A percentile compares a stretch with the other conserved stretches of the same genome.
Conservation (phyloP, 2,888 invertebrate genomes). For the Tineola bisselliella region DNA sequence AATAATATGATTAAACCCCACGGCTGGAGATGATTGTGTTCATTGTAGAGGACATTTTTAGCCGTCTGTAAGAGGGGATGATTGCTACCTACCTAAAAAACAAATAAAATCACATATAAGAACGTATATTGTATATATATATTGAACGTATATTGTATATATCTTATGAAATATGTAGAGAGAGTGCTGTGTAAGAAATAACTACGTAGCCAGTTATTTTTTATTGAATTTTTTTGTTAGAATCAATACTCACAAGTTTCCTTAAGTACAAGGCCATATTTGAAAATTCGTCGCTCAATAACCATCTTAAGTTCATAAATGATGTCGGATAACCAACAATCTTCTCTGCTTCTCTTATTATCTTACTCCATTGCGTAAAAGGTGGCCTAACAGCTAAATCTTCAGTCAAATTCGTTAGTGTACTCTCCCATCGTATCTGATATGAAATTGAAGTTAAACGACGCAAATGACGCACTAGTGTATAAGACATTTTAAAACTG, state of each 20-base stretch:
- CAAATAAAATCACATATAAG: no score
- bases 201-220: no score
- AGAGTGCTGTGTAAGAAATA: no score
- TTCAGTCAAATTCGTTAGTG: conserved; percentile 52
- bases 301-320: conserved; percentile 69
- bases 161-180: no score
- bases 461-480: conserved; percentile 48
- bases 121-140: no score
- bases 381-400: conserved; percentile 56
- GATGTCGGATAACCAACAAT: conserved; percentile 69
- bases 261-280: conserved; percentile 66
- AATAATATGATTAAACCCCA: conserved; percentile 85
- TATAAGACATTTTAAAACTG: conserved; percentile 39
- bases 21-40: conserved; percentile 84
- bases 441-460: conserved; percentile 39
- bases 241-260: conserved; percentile 49
- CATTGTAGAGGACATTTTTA: conserved; percentile 82
- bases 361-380: conserved; percentile 51
- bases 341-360: conserved; percentile 60
- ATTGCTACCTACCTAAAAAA: conserved; percentile 76
- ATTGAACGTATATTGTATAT: no score
- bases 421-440: conserved; percentile 46
- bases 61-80: conserved; percentile 89
- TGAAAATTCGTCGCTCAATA: conserved; percentile 71
- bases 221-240: no score